Base-by-base conservation (phyloP, 2,113 vertebrate species). In the Hydropotes inermis region DNA sequence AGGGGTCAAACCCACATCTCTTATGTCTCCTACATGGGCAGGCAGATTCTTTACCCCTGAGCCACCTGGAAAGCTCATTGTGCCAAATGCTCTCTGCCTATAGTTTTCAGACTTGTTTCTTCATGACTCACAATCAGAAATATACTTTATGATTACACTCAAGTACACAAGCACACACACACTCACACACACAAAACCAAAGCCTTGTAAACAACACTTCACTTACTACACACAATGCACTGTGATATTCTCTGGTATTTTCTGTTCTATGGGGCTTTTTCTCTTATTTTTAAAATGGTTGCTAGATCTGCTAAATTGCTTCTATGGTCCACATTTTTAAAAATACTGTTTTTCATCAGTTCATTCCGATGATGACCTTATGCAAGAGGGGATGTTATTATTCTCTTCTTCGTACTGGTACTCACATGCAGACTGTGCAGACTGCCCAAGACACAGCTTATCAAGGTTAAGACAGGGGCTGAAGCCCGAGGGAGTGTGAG, bases 161-260 rank as follows among this genome's bases (percentile, higher is more conserved):
- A 50, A 33, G 45, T 1, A n/a, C 16, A 5, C 17, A 21, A 28
- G 52, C 16, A 36, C 25, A 28, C 13, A 61, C 12, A 33, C 8
- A 8, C 10, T 12, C n/a, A 57, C 33, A n/a, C 23, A 89, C 74
- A 28, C 21, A 43, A 45, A 50, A 21, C 45, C 50, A 47, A 67
- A 58, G 13, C 45, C n/a, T 7, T 11, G 1, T 16, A 43, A 54
- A 23, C 27, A 47, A 58, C 70, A 11, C 36, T 3, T 47, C 4
- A 13, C 11, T 39, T 19, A 23, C 27, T 0, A 4, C 16, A 14
- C 7, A 0, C 30, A 39, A 52, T 13, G 5, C 39, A n/a, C 23
- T 64, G 5, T 54, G 52, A 4, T 39, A 19, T 28, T 84, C 17
- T 64, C 11, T 67, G 33, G 3, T n/a, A 15, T 33, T 84, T 92